A percentile compares a stretch with the other conserved stretches of the same genome.
Evolutionary conservation across 2,888 invertebrate species (phyloP).

Genomic region (Drosophila nigricruria): DNA sequence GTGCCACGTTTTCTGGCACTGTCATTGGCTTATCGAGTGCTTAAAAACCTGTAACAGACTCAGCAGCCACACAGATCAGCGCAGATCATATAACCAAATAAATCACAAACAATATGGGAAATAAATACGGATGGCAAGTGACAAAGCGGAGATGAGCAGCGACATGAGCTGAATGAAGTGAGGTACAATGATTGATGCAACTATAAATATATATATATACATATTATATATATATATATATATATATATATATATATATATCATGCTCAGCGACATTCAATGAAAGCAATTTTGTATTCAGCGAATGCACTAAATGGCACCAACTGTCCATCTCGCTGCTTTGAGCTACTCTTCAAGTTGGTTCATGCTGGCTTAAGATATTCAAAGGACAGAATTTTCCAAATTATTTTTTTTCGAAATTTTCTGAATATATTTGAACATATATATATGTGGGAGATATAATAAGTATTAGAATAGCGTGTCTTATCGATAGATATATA

Average conservation of each 20-base stretch:
- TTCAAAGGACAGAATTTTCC: too few species aligned
- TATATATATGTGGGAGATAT: too few species aligned
- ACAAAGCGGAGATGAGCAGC: slow-evolving; percentile 19
- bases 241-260: not conserved
- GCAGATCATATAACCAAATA: slow-evolving; percentile 47
- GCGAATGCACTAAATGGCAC: too few species aligned
- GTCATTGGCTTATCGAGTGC: slow-evolving; percentile 42
- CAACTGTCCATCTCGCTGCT: too few species aligned
- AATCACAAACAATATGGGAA: slow-evolving; percentile 43
- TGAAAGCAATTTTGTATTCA: not conserved
- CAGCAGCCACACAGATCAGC: slow-evolving; percentile 40
- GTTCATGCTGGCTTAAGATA: too few species aligned
- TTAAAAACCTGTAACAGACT: slow-evolving; percentile 13
- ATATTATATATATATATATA: not conserved
- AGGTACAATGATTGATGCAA: not conserved
- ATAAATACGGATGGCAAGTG: slow-evolving; percentile 14
- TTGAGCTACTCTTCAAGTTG: too few species aligned
- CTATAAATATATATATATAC: not conserved
- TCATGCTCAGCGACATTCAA: not conserved
- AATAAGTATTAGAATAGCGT: too few species aligned
- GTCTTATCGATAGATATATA: too few species aligned
- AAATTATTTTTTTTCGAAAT: too few species aligned
- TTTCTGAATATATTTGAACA: too few species aligned
- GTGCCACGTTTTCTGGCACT: slow-evolving; percentile 11
- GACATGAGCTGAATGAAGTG: not conserved